Evolutionary conservation across 2,888 invertebrate species (phyloP).

Genomic region (Drosophila antonietae): DNA sequence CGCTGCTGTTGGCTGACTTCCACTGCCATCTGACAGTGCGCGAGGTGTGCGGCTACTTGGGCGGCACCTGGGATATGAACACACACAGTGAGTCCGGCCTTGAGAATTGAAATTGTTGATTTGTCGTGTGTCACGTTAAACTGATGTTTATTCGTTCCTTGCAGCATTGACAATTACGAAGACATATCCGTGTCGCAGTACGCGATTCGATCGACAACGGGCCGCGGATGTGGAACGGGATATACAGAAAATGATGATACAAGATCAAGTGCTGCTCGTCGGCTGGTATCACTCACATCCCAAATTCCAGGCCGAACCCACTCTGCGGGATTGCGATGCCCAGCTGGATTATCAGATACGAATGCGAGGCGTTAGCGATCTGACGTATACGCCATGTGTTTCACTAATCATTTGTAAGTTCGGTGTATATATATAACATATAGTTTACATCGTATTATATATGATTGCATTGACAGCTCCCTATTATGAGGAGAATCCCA

Average conservation of each 20-base stretch:
- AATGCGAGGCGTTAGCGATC: slow-evolving; percentile 96
- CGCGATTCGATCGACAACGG: slow-evolving; percentile 91
- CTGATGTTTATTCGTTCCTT: slow-evolving; percentile 46
- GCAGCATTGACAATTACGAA: slow-evolving; percentile 93
- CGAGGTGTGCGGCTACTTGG: slow-evolving; percentile 98
- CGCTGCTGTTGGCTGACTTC: slow-evolving; percentile 94
- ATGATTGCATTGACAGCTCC: slow-evolving; percentile 87
- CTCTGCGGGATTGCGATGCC: slow-evolving; percentile 94
- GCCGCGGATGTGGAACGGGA: slow-evolving; percentile 91
- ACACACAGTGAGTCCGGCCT: slow-evolving; percentile 91
- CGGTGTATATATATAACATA: not conserved
- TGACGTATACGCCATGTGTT: slow-evolving; percentile 96
- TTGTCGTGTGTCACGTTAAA: not conserved
- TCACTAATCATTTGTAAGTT: slow-evolving; percentile 95
- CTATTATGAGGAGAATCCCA: slow-evolving; percentile 91
- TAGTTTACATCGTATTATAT: no score
- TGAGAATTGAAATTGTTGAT: not conserved
- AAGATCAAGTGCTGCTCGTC: slow-evolving; percentile 91
- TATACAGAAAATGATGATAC: slow-evolving; percentile 93
- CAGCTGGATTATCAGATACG: slow-evolving; percentile 97
- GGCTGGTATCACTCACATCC: slow-evolving; percentile 99
- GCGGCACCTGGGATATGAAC: slow-evolving; percentile 97
- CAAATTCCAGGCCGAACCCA: slow-evolving; percentile 93
- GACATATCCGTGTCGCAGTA: slow-evolving; percentile 94
- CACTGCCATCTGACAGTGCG: slow-evolving; percentile 97